Conservation (phyloP, 53 echinoderm and acorn worm genomes). For the Hippasteria phrygiana region DNA sequence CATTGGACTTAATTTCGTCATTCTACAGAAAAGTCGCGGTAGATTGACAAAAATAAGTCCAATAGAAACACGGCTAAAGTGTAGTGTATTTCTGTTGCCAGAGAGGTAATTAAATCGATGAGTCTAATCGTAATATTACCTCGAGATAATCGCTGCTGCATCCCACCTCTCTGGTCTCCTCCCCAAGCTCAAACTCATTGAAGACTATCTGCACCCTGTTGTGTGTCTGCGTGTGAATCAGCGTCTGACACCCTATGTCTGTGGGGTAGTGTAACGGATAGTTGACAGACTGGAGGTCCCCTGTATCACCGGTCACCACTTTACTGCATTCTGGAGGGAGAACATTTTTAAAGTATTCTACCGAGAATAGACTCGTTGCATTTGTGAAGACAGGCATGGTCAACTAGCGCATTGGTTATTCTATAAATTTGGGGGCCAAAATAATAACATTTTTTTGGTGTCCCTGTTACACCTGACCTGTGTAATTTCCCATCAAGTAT, state of each 20-base stretch:
- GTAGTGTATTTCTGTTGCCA: not conserved
- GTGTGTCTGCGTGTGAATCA: conserved; percentile 53
- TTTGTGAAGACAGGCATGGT: no score
- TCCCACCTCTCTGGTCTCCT: not conserved
- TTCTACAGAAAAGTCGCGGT: no score
- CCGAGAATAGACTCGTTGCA: no score
- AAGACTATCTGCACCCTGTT: conserved; percentile 51
- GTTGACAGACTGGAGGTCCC: conserved; percentile 56
- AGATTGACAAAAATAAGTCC: no score
- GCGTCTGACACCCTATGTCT: conserved; percentile 52
- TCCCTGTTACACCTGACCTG: no score
- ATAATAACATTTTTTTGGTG: no score
- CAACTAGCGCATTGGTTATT: no score
- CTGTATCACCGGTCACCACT: conserved; percentile 40
- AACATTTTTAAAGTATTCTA: not conserved
- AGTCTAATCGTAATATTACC: not conserved
- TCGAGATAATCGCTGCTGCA: conserved; percentile 45
- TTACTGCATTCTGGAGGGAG: conserved; percentile 62
- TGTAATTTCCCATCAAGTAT: no score
- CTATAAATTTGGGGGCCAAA: no score
- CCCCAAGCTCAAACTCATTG: conserved; percentile 57
- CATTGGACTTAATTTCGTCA: no score
- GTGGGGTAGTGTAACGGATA: conserved; percentile 63
- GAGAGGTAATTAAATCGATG: not conserved
- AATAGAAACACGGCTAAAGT: no score